Evolutionary conservation across 2,888 invertebrate genomes (phyloP).

Genomic region (Achlya flavicornis): DNA sequence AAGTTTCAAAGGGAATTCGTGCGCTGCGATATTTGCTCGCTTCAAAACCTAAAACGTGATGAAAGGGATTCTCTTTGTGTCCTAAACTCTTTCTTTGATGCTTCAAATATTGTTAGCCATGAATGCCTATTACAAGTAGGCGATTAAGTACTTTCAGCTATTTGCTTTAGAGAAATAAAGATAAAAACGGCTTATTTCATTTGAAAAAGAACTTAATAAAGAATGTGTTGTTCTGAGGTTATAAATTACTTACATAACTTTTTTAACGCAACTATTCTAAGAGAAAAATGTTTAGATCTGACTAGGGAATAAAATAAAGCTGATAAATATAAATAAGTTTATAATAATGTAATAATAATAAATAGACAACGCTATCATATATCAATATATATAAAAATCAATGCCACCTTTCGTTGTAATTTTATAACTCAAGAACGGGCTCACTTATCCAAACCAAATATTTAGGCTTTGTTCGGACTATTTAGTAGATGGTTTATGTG

Average conservation of each 20-base stretch:
- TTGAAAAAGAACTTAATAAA: background rate
- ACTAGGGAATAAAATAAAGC: too few relatives aligned
- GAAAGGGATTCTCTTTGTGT: background rate
- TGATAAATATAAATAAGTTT: too few relatives aligned
- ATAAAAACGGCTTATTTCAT: background rate
- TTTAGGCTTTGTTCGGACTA: too few relatives aligned
- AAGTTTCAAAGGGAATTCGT: background rate
- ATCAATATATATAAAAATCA: too few relatives aligned
- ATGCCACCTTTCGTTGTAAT: too few relatives aligned
- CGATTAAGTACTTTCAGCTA: background rate
- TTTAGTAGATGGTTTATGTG: too few relatives aligned
- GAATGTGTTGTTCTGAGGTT: too few relatives aligned
- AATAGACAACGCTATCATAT: too few relatives aligned
- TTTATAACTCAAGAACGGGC: too few relatives aligned
- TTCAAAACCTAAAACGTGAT: background rate
- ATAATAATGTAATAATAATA: too few relatives aligned
- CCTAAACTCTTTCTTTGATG: slow-evolving; percentile 8
- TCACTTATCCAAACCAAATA: too few relatives aligned
- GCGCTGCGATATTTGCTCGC: background rate
- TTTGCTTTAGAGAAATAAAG: background rate
- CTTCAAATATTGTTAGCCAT: background rate
- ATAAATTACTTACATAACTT: background rate
- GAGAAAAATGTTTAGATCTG: background rate
- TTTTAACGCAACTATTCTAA: too few relatives aligned
- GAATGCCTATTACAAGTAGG: background rate